Conservation (phyloP, 2,113 vertebrate genomes). For the Tragelaphus buxtoni region DNA sequence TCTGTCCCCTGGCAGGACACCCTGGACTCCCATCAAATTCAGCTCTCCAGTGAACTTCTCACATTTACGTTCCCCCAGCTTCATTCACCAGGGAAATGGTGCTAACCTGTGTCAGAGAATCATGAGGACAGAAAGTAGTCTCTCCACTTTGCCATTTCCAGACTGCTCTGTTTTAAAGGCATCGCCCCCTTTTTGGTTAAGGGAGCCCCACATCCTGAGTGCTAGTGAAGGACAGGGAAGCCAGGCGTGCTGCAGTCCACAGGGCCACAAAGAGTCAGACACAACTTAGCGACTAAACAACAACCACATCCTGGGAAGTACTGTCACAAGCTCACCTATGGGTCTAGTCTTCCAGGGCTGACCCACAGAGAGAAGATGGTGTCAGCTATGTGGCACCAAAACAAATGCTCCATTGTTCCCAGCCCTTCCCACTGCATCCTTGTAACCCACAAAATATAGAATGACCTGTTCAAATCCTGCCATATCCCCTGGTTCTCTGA, state of each 20-base stretch:
- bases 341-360: background rate
- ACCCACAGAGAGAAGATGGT: background rate
- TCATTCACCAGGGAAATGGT: background rate
- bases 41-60: background rate
- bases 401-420: background rate
- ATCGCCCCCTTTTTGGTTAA: background rate
- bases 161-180: background rate
- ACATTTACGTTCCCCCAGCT: background rate
- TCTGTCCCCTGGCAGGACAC: background rate
- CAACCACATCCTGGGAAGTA: background rate
- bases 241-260: background rate
- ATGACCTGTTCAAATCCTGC: background rate
- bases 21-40: background rate
- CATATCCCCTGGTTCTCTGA: background rate
- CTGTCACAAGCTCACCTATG: rapidly evolving
- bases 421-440: background rate
- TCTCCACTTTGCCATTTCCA: background rate
- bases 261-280: background rate
- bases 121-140: background rate
- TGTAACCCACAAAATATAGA: background rate
- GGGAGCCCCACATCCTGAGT: background rate
- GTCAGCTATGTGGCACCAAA: background rate
- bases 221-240: background rate
- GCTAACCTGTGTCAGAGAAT: background rate
- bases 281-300: background rate